Conservation (phyloP, 2,888 invertebrate species). For the Cheilosia impressa region DNA sequence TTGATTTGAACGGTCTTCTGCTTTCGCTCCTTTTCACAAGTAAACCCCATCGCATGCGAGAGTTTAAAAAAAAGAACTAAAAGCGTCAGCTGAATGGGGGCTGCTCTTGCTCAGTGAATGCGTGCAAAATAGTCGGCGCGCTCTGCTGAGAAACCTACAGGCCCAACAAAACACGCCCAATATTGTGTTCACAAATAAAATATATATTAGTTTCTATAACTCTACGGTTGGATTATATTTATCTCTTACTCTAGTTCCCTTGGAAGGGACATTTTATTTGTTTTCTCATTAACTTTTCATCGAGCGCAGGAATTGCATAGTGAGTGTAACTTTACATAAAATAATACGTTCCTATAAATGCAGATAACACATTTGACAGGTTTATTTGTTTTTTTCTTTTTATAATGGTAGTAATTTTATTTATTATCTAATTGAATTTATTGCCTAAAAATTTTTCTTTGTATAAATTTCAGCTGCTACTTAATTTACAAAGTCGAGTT, state of each 20-base stretch:
- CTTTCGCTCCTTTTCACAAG: neutral
- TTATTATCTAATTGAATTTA: constrained; percentile 55
- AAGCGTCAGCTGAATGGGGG: constrained; percentile 6
- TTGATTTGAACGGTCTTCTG: constrained; percentile 17
- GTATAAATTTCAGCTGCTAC: constrained; percentile 62
- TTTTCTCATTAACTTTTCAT: constrained; percentile 4
- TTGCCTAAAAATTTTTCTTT: constrained; percentile 57
- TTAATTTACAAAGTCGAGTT: constrained; percentile 64
- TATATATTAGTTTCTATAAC: neutral
- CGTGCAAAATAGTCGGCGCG: constrained; percentile 11
- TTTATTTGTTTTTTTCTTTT: too few relatives aligned
- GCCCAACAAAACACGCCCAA: too few relatives aligned
- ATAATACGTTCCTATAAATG: constrained; percentile 67
- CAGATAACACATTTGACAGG: constrained; percentile 65
- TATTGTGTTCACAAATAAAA: neutral
- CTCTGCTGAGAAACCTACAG: too few relatives aligned
- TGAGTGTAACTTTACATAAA: constrained; percentile 43
- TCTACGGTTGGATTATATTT: constrained; percentile 37
- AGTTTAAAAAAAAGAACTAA: constrained; percentile 22
- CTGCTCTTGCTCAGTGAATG: constrained; percentile 27
- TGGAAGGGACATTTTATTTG: neutral
- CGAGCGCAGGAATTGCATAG: constrained; percentile 20
- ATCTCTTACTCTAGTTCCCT: constrained; percentile 11
- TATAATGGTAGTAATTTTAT: constrained; percentile 33
- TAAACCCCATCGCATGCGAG: neutral